phyloP scores from a whole-genome alignment of 2,888 invertebrate genomes.

The Bombylius major region DNA sequence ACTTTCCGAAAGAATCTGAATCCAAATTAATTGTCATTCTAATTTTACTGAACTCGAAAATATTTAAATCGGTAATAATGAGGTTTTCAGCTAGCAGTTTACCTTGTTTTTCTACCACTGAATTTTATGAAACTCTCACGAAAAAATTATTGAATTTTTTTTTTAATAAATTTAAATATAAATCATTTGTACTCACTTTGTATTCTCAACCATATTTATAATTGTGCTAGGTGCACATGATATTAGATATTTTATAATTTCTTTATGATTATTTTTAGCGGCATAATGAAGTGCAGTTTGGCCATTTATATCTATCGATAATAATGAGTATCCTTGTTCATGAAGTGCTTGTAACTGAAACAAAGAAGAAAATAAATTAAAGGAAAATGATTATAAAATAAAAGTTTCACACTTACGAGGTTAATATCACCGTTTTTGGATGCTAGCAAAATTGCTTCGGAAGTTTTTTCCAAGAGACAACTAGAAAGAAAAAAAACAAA shows the following conservation, averaged over 20 bases:
- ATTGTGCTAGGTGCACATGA: conserved; percentile 72
- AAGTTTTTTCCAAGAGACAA: conserved; percentile 68
- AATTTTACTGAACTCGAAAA: no score
- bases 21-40: no score
- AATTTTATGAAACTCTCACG: no score
- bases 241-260: conserved; percentile 79
- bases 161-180: no score
- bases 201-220: conserved; percentile 77
- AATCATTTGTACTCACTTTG: conserved; percentile 45
- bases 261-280: conserved; percentile 75
- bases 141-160: no score
- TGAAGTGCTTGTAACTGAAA: conserved; percentile 68
- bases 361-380: neutral
- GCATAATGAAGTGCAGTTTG: conserved; percentile 87
- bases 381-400: neutral
- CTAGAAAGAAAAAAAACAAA: conserved; percentile 40
- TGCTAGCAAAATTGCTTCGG: conserved; percentile 68
- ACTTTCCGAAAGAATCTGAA: no score
- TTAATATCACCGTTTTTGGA: conserved; percentile 72
- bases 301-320: conserved; percentile 70
- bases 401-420: conserved; percentile 43
- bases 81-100: no score
- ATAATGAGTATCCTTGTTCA: conserved; percentile 67
- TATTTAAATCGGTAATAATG: no score
- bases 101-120: no score